These are phyloP conservation scores for Plagiodera versicolora DNA, from an alignment of 2,888 invertebrate genomes.

Conservation along the genomic window DNA sequence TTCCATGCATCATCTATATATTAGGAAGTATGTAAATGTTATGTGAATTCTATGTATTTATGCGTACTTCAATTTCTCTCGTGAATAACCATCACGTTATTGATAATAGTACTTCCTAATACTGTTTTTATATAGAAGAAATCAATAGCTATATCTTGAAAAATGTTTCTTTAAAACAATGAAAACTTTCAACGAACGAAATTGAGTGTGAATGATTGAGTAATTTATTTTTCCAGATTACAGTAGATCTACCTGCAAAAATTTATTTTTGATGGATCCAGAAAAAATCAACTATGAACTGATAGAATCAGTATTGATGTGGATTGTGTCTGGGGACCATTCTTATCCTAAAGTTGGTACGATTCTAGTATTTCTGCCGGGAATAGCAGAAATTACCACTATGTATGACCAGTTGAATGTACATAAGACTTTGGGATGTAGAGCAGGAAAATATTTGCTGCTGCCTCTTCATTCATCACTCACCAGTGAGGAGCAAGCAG, in stretches of 20 bases:
- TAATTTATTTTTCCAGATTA: slow-evolving; percentile 55
- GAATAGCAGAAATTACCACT: slow-evolving; percentile 75
- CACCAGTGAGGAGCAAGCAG: slow-evolving; percentile 80
- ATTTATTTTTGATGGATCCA: slow-evolving; percentile 74
- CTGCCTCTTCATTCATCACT: slow-evolving; percentile 86
- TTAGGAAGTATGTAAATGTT: too few relatives aligned
- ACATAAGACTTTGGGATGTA: slow-evolving; percentile 65
- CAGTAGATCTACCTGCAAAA: slow-evolving; percentile 68
- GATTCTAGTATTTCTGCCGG: slow-evolving; percentile 79
- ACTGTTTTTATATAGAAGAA: not conserved
- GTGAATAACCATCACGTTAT: not conserved
- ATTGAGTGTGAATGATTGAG: not conserved
- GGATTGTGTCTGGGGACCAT: slow-evolving; percentile 72
- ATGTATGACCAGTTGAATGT: slow-evolving; percentile 70
- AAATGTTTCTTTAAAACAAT: too few relatives aligned
- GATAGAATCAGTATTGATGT: slow-evolving; percentile 70
- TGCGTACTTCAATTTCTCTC: not conserved
- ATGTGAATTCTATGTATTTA: too few relatives aligned
- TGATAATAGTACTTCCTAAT: not conserved
- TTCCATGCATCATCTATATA: too few relatives aligned
- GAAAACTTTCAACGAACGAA: not conserved
- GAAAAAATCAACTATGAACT: slow-evolving; percentile 79
- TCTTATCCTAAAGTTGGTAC: slow-evolving; percentile 70
- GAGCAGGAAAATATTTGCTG: slow-evolving; percentile 67
- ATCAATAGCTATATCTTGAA: too few relatives aligned